Base-by-base conservation (phyloP, 2,113 vertebrate species). In the Rhinogobius similis region DNA sequence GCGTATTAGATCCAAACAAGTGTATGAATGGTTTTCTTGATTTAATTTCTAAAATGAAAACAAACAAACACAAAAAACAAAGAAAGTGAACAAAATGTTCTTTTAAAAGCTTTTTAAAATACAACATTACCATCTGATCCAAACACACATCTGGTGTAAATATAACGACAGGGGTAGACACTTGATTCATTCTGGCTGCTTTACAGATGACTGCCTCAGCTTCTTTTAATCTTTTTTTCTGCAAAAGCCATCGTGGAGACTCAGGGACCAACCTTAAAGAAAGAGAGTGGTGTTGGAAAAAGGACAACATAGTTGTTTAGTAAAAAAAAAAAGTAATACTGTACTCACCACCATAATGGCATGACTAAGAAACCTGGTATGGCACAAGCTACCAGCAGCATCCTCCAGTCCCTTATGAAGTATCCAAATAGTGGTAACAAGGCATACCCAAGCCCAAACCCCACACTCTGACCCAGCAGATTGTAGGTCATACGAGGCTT, bases 251-350 rank as follows among this genome's bases (percentile, higher is more conserved):
- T 13, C 75, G 77, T 14, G 89, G 84, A 50, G 88, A 91, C 69
- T 90, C 85, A 1, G 89, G 84, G 76, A 91, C 86, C 43, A 88
- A 41, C 84, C 88, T 91, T n/a, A 50, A 67, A 2, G 70, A 16
- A 50, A 2, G 23, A 13, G 23, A 24, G 12, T 16, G 20, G 64
- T n/a, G 26, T n/a, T 36, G 14, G 13, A 56, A 58, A 2, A 29
- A 29, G 13, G 12, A 16, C 26, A 55, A 26, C 14, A 12, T 18
- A 58, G 14, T 27, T 58, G 10, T 6, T 24, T 5, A 13, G 1
- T 26, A 9, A 13, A 55, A 56, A 3, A 20, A 46, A 27, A 4
- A n/a, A 23, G 41, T 12, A 10, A 20, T 5, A 12, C n/a, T 21
- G 20, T 11, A 70, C 83, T 71, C 72, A 89, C 88, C 88, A 88